phyloP scores from a whole-genome alignment of 2,797 vertebrate species.

The Phataginus tetradactyla region DNA sequence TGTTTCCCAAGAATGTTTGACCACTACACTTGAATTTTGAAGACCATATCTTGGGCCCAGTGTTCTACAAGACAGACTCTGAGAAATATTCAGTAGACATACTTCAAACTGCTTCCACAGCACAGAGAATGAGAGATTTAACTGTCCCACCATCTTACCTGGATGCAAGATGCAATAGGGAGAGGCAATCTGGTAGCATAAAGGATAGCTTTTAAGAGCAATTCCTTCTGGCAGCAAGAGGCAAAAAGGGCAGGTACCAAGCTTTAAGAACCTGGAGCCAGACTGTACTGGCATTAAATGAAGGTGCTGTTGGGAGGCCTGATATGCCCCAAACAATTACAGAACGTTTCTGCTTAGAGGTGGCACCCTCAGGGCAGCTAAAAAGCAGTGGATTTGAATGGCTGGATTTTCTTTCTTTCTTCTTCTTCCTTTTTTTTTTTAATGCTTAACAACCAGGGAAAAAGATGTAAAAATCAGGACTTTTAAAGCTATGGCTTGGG shows the following conservation, averaged over 20 bases:
- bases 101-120: neutral
- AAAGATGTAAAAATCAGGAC: neutral
- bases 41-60: neutral
- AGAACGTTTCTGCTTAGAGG: neutral
- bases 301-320: neutral
- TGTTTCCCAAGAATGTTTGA: neutral
- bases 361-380: neutral
- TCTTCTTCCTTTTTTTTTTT: too few relatives aligned
- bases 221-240: slow-evolving; percentile 52
- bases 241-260: neutral
- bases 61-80: neutral
- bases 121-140: neutral
- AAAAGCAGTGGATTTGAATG: neutral
- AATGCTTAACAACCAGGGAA: neutral
- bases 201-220: slow-evolving; percentile 31
- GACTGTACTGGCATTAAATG: slow-evolving; percentile 28
- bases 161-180: neutral
- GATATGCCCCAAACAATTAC: neutral
- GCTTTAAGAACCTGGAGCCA: slow-evolving; percentile 5
- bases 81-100: neutral
- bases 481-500: neutral
- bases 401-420: neutral
- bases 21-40: neutral
- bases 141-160: neutral
- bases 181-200: slow-evolving; percentile 18